A percentile compares a stretch with the other conserved stretches of the same genome.
These are phyloP conservation scores for Tauraco erythrolophus DNA, from an alignment of 2,113 vertebrate species.

Conservation along the genomic window DNA sequence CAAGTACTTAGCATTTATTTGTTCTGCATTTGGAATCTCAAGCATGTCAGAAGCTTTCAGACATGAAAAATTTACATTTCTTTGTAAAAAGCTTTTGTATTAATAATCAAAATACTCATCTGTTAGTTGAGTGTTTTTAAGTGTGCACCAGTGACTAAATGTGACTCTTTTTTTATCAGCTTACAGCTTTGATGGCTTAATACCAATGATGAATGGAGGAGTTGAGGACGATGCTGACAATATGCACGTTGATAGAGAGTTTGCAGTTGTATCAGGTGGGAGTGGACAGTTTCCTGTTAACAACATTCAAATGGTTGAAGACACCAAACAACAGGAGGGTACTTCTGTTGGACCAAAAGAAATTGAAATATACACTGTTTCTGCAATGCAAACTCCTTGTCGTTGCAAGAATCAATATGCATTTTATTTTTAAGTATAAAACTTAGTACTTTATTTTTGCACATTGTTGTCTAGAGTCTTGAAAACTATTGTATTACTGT, in stretches of 20 bases:
- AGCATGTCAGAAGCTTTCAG: neutral
- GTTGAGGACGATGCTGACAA: constrained; percentile 81
- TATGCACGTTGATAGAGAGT: constrained; percentile 85
- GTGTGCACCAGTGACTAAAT: neutral
- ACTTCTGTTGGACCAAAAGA: constrained; percentile 86
- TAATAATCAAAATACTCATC: neutral
- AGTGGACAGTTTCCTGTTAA: constrained; percentile 90
- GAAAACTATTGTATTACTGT: constrained; percentile 56
- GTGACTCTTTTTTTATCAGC: constrained; percentile 39
- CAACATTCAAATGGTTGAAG: constrained; percentile 83
- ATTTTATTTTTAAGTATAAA: constrained; percentile 83
- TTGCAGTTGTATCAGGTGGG: constrained; percentile 87
- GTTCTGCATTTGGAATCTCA: neutral
- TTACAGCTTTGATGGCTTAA: constrained; percentile 63
- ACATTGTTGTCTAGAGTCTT: constrained; percentile 63
- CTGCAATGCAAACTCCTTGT: constrained; percentile 96
- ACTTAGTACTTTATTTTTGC: constrained; percentile 39
- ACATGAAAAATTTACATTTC: neutral
- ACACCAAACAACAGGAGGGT: constrained; percentile 83
- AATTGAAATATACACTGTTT: constrained; percentile 95
- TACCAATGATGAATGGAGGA: constrained; percentile 66
- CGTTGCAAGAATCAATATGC: constrained; percentile 96
- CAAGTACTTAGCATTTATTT: neutral
- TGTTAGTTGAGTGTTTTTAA: neutral
- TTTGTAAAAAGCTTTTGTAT: neutral